phyloP scores from a whole-genome alignment of 2,797 vertebrate species.

The Moxostoma hubbsi region DNA sequence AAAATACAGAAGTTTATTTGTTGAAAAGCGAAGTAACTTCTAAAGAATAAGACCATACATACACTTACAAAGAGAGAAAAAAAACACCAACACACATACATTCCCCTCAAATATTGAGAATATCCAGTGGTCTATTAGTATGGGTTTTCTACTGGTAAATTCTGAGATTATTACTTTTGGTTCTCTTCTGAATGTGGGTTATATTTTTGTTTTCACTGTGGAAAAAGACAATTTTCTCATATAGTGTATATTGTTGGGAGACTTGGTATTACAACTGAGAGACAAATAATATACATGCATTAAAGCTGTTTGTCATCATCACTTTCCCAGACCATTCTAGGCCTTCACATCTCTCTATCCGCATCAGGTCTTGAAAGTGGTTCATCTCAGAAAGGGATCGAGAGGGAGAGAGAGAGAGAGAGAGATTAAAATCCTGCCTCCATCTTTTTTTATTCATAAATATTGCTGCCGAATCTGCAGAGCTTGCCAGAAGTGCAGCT shows the following conservation, averaged over 20 bases:
- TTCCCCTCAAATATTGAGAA: no score
- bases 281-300: constrained; percentile 2
- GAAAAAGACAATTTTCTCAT: constrained; percentile 3
- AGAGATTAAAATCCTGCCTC: constrained; percentile 14
- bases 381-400: constrained; percentile 28
- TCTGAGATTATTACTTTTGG: no score
- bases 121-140: no score
- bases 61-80: not conserved
- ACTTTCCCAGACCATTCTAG: constrained; percentile 6
- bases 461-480: constrained; percentile 68
- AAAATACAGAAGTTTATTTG: constrained; percentile 52
- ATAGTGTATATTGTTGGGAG: not conserved
- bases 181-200: no score
- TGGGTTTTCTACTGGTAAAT: no score
- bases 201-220: not conserved
- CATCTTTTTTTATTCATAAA: constrained; percentile 63
- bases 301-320: constrained; percentile 30
- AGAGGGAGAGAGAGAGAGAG: not conserved
- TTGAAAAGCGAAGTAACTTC: constrained; percentile 51
- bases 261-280: not conserved
- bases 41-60: not conserved
- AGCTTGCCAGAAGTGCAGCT: constrained; percentile 79
- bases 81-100: no score
- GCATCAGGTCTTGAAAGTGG: constrained; percentile 12
- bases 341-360: not conserved